Percentiles rank a stretch among this genome's conserved stretches.
phyloP scores from a whole-genome alignment of 2,888 invertebrate species.

The Parnassius smintheus region DNA sequence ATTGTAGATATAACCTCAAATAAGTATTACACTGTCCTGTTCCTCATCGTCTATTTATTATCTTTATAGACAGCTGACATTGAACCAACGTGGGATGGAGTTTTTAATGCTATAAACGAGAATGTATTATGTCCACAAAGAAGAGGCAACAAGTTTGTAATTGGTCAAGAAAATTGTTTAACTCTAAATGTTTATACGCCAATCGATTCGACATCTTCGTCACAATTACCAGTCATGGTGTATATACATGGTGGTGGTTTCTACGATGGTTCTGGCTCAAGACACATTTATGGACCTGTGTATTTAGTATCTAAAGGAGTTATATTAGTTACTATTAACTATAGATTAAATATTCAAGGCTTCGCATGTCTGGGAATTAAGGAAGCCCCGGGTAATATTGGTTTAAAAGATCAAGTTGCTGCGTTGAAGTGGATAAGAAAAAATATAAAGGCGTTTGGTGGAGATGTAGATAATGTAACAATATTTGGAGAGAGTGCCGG shows the following conservation, averaged over 20 bases:
- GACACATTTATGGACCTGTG: conserved; percentile 56
- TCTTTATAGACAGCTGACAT: conserved; percentile 57
- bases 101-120: conserved; percentile 58
- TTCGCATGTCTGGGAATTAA: conserved; percentile 58
- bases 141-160: conserved; percentile 33
- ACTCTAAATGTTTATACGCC: conserved; percentile 61
- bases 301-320: conserved; percentile 57
- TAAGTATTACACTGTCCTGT: no score
- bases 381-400: conserved; percentile 67
- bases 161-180: conserved; percentile 57
- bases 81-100: conserved; percentile 56
- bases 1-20: no score
- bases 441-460: conserved; percentile 60
- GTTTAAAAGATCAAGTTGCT: conserved; percentile 63
- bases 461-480: conserved; percentile 59
- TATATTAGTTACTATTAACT: conserved; percentile 62
- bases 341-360: conserved; percentile 64
- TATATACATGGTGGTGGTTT: conserved; percentile 70
- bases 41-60: no score
- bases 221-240: conserved; percentile 61
- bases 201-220: conserved; percentile 32
- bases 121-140: conserved; percentile 55
- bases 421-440: conserved; percentile 59
- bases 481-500: conserved; percentile 71
- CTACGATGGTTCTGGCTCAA: conserved; percentile 52